Evolutionary conservation across 2,113 vertebrate species (phyloP), one percentile per base, ranked within the genome.

Genomic region (Oryzias curvinotus): DNA sequence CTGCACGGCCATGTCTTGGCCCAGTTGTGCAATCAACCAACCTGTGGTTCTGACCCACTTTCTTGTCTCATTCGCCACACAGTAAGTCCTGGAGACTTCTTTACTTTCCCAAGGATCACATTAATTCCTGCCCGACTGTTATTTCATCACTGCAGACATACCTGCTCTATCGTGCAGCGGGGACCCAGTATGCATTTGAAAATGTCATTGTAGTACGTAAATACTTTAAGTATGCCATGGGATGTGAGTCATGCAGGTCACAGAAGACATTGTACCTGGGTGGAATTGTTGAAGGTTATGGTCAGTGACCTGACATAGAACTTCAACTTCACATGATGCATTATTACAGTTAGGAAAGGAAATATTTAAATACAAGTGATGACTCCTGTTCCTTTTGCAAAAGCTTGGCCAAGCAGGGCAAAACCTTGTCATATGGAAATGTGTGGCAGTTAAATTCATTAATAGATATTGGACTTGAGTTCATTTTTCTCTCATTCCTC

Each of bases 171-270:
- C 4, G 60, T 61, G 55, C 64, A 66, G 61, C 30, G 65, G 54
- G 74, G 63, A 47, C 55, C 30, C 43, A 28, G 54, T 57, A 58
- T 16, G 53, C 79, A 82, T 88, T 84, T 87, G 65, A 87, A 88
- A 87, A 85, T 89, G 86, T 89, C 86, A 89, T 91, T 87, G 89
- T 67, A 57, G 69, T 84, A 80, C 78, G 86, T 71, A n/a, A n/a
- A n/a, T n/a, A n/a, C n/a, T n/a, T n/a, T n/a, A n/a, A n/a, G n/a
- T n/a, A n/a, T n/a, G n/a, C n/a, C 86, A 74, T 51, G 41, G 71
- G 79, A 80, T 68, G 67, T 80, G 84, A 87, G 85, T 85, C 77
- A 88, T 86, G 75, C 81, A 60, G 76, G 83, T 75, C 83, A 82
- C 26, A 57, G 61, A 64, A 71, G 75, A 68, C 52, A 71, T 77